Conservation (phyloP, 2,113 vertebrate species). For the Scortum barcoo region DNA sequence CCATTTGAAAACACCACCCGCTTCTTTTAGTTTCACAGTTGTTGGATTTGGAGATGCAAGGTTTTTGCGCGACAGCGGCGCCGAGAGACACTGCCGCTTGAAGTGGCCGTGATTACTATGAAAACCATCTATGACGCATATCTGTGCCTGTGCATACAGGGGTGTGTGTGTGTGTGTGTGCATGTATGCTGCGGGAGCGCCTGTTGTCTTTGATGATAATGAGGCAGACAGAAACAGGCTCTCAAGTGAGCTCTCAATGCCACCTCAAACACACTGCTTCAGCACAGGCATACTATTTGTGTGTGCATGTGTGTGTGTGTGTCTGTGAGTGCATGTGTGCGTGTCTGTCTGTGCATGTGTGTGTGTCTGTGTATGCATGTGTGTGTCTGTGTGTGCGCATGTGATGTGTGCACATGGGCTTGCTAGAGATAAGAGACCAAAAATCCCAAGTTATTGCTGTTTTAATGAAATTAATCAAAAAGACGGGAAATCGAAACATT, state of each 20-base stretch:
- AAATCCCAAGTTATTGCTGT: conserved; percentile 55
- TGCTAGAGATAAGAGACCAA: conserved; percentile 60
- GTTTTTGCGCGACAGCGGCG: conserved; percentile 6
- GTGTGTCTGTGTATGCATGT: conserved; percentile 24
- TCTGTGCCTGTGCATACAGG: conserved; percentile 11
- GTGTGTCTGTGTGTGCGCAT: not conserved
- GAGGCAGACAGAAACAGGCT: conserved; percentile 69
- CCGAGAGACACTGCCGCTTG: conserved; percentile 24
- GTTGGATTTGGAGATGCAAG: conserved; percentile 18
- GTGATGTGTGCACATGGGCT: too few relatives aligned
- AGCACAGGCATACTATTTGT: not conserved
- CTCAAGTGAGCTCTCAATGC: conserved; percentile 69
- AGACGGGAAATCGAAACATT: conserved; percentile 64
- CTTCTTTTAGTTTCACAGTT: not conserved
- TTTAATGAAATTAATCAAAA: conserved; percentile 73
- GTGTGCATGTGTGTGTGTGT: conserved; percentile 24
- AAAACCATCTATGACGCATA: conserved; percentile 53
- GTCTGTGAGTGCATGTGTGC: conserved; percentile 18
- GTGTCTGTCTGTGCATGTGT: too few relatives aligned
- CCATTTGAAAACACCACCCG: not conserved
- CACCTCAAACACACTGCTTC: conserved; percentile 61
- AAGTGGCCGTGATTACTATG: conserved; percentile 56
- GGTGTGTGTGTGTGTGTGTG: not conserved
- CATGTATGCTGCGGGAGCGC: conserved; percentile 13
- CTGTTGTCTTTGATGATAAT: conserved; percentile 80